Base-by-base conservation (phyloP, 2,113 vertebrate species). In the Oxyura jamaicensis region DNA sequence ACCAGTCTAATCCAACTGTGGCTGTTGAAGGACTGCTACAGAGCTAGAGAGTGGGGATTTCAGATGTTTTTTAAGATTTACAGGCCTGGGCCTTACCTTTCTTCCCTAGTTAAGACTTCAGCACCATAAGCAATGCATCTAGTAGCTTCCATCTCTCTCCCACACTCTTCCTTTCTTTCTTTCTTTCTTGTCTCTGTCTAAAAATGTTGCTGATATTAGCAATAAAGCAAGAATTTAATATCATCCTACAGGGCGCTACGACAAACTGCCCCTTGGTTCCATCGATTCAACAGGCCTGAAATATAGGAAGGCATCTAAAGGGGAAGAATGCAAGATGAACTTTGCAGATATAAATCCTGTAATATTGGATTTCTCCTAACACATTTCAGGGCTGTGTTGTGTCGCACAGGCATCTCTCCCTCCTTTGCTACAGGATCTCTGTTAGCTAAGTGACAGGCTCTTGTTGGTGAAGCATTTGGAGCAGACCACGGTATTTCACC, bases 181-280 rank as follows among this genome's bases (percentile, higher is more conserved):
- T 86, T 68, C 66, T 74, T 42, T 69, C 92, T 90, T 90, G 72
- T 93, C 91, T 86, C 86, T 36, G 41, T 42, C 81, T 85, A 83
- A 76, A 92, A 86, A 88, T 86, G 74, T 73, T 95, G 96, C 94
- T 97, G 96, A 95, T 84, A 69, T 41, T 80, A 92, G 69, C 91
- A 95, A 93, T 85, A 95, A 83, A 85, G 71, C 68, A 90, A 62
- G 73, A 74, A 93, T 95, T 95, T 94, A 95, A 95, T 96, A 93
- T 91, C 63, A 74, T 95, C 68, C 88, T 77, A 72, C 93, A 83
- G 87, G 90, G 56, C 35, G 62, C 68, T 81, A 52, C 68, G 39
- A 95, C 93, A 81, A 81, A 86, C 84, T 91, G 35, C 77, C 52
- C 56, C 29, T 67, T 42, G 33, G 68, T 88, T 86, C 74, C 91